Conservation (phyloP, 2,797 vertebrate genomes). For the Peromyscus attwateri region DNA sequence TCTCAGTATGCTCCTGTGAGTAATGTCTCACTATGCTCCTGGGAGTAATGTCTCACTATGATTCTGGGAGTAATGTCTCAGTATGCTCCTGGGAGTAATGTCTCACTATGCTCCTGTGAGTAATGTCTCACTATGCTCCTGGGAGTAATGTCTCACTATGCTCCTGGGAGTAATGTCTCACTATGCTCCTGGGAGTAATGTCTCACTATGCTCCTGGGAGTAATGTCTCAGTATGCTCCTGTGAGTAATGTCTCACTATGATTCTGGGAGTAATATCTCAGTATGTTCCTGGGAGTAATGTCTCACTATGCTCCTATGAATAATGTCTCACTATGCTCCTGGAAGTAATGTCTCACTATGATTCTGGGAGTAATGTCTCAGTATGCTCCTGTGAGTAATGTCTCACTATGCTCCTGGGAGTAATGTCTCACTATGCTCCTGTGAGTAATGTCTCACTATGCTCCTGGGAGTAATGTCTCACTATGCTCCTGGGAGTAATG, state of each 20-base stretch:
- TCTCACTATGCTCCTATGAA: no score
- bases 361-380: no score
- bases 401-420: neutral
- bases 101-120: neutral
- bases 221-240: no score
- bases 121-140: neutral
- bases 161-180: neutral
- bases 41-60: neutral
- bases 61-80: neutral
- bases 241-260: no score
- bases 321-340: no score
- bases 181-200: neutral
- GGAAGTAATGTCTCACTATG: no score
- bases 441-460: neutral
- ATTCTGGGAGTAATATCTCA: no score
- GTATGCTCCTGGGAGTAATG: no score
- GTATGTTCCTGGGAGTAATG: no score
- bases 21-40: neutral
- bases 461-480: neutral
- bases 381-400: neutral
- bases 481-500: neutral
- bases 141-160: neutral
- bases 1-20: neutral
- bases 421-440: neutral
- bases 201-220: neutral